phyloP scores from a whole-genome alignment of 1,140 invertebrate species.

The Maconellicoccus hirsutus region DNA sequence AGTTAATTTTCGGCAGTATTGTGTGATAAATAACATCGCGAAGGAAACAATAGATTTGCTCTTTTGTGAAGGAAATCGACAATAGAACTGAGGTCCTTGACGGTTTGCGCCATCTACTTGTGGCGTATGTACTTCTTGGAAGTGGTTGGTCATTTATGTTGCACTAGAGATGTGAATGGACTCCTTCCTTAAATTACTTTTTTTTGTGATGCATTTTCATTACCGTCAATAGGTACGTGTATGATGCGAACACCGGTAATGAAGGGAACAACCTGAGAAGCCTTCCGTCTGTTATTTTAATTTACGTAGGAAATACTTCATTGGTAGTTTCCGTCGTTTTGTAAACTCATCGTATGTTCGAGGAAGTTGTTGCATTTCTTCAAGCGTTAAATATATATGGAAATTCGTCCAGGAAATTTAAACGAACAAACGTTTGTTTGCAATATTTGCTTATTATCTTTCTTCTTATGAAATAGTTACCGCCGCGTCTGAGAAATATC shows the following conservation, averaged over 20 bases:
- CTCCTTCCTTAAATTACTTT: slow-evolving; percentile 21
- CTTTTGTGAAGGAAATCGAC: slow-evolving; percentile 13
- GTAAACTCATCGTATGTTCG: not conserved
- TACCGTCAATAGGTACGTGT: not conserved
- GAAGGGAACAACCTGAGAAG: not conserved
- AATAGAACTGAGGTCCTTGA: slow-evolving; percentile 16
- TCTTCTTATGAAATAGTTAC: no score
- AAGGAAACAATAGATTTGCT: slow-evolving; percentile 15
- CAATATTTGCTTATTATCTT: no score
- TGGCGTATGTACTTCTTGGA: slow-evolving; percentile 15
- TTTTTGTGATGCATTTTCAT: slow-evolving; percentile 9
- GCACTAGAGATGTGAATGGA: slow-evolving; percentile 10
- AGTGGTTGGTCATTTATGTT: slow-evolving; percentile 13
- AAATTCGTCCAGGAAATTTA: no score
- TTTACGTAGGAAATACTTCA: not conserved
- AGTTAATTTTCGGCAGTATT: slow-evolving; percentile 19
- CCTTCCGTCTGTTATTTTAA: slow-evolving; percentile 8
- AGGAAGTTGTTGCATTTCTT: no score
- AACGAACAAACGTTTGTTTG: no score
- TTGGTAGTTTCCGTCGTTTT: not conserved
- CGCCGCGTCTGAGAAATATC: no score
- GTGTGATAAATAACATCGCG: not conserved
- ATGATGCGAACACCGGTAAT: not conserved
- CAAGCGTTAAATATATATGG: no score
- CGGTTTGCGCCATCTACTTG: slow-evolving; percentile 12